Percentiles rank a stretch among this genome's conserved stretches.
Evolutionary conservation across 2,888 invertebrate species (phyloP).

Genomic region (Creontiades dilutus): DNA sequence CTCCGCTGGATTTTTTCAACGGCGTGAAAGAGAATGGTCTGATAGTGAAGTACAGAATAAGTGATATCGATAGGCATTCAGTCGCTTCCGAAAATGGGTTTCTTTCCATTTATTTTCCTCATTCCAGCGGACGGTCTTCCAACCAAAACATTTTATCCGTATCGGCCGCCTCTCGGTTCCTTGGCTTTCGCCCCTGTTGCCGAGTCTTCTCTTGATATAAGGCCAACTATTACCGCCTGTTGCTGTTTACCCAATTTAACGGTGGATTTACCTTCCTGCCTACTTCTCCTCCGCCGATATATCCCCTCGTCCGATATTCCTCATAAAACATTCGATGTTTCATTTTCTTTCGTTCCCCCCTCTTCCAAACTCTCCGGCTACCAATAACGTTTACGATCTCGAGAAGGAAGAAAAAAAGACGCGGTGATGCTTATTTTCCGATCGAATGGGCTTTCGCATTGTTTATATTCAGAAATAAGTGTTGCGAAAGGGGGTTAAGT

Average conservation of each 20-base stretch:
- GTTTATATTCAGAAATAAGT: constrained; percentile 24
- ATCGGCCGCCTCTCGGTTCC: not conserved
- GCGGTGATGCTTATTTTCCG: constrained; percentile 47
- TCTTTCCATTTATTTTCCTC: not conserved
- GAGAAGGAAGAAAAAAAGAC: not conserved
- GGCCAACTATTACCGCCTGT: constrained; percentile 61
- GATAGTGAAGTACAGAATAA: too few relatives aligned
- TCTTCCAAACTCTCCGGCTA: not conserved
- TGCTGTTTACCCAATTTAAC: constrained; percentile 64
- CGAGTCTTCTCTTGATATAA: constrained; percentile 36
- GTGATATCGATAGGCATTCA: not conserved
- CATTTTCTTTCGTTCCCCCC: constrained; percentile 3
- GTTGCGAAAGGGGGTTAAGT: constrained; percentile 36
- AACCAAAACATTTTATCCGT: not conserved
- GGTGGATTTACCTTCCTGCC: constrained; percentile 56
- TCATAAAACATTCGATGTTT: constrained; percentile 28
- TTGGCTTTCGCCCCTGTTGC: constrained; percentile 10
- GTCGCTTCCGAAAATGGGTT: not conserved
- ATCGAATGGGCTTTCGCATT: constrained; percentile 21
- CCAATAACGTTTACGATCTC: not conserved
- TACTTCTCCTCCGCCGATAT: constrained; percentile 11
- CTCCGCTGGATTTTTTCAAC: too few relatives aligned
- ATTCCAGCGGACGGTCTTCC: not conserved
- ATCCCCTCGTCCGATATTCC: not conserved
- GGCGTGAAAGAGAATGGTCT: too few relatives aligned